Evolutionary conservation across 2,888 invertebrate genomes (phyloP), one percentile per base, ranked within the genome.

Genomic region (Penaeus monodon): DNA sequence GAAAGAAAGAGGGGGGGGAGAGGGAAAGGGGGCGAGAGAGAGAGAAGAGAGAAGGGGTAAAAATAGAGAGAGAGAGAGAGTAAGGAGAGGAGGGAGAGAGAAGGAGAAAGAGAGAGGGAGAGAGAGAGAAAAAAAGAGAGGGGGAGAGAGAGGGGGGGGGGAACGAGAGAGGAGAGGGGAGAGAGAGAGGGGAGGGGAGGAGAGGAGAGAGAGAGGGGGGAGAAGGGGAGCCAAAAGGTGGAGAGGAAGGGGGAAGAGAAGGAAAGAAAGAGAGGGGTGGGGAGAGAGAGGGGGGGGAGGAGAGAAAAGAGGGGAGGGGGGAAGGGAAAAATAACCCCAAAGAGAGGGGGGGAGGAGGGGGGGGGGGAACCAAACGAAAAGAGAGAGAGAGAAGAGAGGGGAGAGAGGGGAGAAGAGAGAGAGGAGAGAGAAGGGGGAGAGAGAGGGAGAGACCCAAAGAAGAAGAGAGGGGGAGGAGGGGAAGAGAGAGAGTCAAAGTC

Each of bases 361-460:
- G n/a, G n/a, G n/a, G n/a, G n/a, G n/a, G n/a, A n/a, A n/a, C n/a
- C n/a, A n/a, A n/a, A n/a, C n/a, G n/a, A n/a, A n/a, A n/a, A n/a
- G n/a, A n/a, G n/a, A n/a, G n/a, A n/a, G n/a, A n/a, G n/a, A n/a
- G n/a, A n/a, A n/a, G n/a, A n/a, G n/a, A n/a, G n/a, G n/a, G n/a
- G n/a, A n/a, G n/a, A n/a, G n/a, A n/a, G n/a, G n/a, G n/a, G n/a
- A n/a, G n/a, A n/a, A n/a, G n/a, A n/a, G n/a, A n/a, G n/a, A n/a
- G n/a, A n/a, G n/a, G n/a, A n/a, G n/a, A n/a, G n/a, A n/a, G n/a
- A n/a, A n/a, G n/a, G n/a, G 76, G 76, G 44, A 68, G 68, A 68
- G 68, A 68, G 68, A 68, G 68, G 29, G 68, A 68, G 68, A 68
- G 68, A 68, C n/a, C n/a, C n/a, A 68, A 27, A 68, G 68, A 68